Conservation (phyloP, 2,888 invertebrate genomes). For the Plusia festucae region DNA sequence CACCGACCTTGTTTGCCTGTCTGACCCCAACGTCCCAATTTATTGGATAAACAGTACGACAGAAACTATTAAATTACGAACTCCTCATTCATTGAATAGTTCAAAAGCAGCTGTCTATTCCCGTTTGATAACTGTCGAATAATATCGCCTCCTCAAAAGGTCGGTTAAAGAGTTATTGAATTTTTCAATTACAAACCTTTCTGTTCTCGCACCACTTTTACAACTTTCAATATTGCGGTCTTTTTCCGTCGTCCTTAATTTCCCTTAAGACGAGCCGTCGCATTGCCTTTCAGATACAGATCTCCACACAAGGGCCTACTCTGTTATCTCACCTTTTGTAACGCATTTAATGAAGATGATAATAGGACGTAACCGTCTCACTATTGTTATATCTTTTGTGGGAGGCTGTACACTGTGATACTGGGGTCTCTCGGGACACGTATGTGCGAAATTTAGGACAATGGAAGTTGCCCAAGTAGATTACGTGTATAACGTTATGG, state of each 20-base stretch:
- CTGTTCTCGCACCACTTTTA: not conserved
- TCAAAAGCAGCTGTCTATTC: not conserved
- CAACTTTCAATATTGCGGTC: not conserved
- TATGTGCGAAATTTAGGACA: conserved; percentile 22
- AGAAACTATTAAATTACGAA: not conserved
- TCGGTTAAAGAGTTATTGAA: not conserved
- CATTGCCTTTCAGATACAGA: conserved; percentile 20
- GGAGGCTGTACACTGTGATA: conserved; percentile 22
- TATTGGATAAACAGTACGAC: too few relatives aligned
- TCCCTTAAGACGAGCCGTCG: conserved; percentile 5
- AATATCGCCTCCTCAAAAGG: not conserved
- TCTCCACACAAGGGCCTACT: conserved; percentile 26
- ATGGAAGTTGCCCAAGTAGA: not conserved
- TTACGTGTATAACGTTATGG: conserved; percentile 14
- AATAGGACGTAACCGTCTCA: conserved; percentile 11
- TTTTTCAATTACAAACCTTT: conserved; percentile 2
- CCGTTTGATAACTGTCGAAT: not conserved
- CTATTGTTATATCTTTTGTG: conserved; percentile 37
- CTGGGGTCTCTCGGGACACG: conserved; percentile 15
- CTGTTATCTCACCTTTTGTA: conserved; percentile 26
- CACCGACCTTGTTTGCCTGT: too few relatives aligned
- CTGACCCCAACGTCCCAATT: too few relatives aligned
- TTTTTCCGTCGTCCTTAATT: conserved; percentile 7
- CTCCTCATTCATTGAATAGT: not conserved
- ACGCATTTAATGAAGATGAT: conserved; percentile 30